Evolutionary conservation across 2,888 invertebrate species (phyloP), one percentile per base, ranked within the genome.

Genomic region (Synanthedon vespiformis): DNA sequence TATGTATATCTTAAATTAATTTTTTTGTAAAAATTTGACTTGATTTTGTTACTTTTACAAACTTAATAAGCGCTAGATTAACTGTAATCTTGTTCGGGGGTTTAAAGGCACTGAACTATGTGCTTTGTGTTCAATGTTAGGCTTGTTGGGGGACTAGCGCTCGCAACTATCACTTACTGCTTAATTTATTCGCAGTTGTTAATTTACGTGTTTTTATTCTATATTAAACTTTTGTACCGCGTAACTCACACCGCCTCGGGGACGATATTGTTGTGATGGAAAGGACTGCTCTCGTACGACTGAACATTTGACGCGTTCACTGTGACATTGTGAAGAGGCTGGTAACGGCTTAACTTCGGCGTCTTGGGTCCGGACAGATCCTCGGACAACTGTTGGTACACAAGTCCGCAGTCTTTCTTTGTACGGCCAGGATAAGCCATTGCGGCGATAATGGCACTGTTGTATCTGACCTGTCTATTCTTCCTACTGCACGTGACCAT

Each of bases 371-470:
- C 91, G 11, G 89, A 88, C 60, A 93, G 89, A 61, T 94, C 94
- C 74, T 94, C 94, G 11, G 93, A 93, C 53, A 94, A 81, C 60
- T 93, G 93, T 68, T 93, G 92, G 78, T 94, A 94, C 16, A 94
- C 92, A 55, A 94, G 88, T 3, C 92, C 92, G 62, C 92, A 92
- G 72, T 92, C 92, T 67, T 91, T 92, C 84, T 91, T 92, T 48
- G 89, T 85, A 56, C 87, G 86, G 14, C 79, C 71, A 57, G 82
- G 80, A 57, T 90, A 82, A 63, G 86, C 88, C 88, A 90, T 87
- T 54, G 85, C 86, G 40, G 86, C 86, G 56, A 86, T 81, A 65
- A 87, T 84, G 78, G 87, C 86, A 78, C 85, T 86, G 73, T 87
- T 87, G 62, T 87, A 88, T 70, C 83, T 75, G 40, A 82, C 63